phyloP scores from a whole-genome alignment of 2,888 invertebrate species.

The Ochropleura leucogaster region DNA sequence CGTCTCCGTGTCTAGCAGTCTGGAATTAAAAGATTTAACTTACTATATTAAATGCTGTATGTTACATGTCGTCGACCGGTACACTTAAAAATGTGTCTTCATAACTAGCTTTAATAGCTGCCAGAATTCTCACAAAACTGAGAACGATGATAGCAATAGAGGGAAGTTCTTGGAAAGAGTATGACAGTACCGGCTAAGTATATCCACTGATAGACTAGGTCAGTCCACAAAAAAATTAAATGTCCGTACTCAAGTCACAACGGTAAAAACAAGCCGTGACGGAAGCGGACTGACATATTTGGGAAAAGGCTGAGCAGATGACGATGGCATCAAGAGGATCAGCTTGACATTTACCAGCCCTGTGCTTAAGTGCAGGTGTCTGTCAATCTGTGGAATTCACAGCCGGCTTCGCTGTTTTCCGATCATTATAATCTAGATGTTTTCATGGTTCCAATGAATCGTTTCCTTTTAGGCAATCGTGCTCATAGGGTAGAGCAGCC shows the following conservation, averaged over 20 bases:
- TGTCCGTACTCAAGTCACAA: neutral
- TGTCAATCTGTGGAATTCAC: too few species aligned
- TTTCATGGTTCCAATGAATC: too few species aligned
- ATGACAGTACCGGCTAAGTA: too few species aligned
- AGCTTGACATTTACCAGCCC: neutral
- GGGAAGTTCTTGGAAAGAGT: too few species aligned
- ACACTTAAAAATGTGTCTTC: neutral
- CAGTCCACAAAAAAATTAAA: neutral
- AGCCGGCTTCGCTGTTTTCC: too few species aligned
- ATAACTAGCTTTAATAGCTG: neutral
- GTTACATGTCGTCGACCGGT: neutral
- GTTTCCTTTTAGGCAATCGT: too few species aligned
- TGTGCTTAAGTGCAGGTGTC: too few species aligned
- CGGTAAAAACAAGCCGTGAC: neutral
- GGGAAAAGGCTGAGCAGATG: neutral
- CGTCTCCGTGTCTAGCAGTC: slow-evolving; percentile 93
- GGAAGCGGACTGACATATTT: neutral
- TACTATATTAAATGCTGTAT: too few species aligned
- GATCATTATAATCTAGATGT: too few species aligned
- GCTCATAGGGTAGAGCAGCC: too few species aligned
- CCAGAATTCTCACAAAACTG: too few species aligned
- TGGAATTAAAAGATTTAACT: slow-evolving; percentile 73
- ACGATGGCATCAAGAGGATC: neutral
- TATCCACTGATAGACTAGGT: neutral
- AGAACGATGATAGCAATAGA: too few species aligned